Base-by-base conservation (phyloP, 2,888 invertebrate species). In the Acanthopleura granulata region DNA sequence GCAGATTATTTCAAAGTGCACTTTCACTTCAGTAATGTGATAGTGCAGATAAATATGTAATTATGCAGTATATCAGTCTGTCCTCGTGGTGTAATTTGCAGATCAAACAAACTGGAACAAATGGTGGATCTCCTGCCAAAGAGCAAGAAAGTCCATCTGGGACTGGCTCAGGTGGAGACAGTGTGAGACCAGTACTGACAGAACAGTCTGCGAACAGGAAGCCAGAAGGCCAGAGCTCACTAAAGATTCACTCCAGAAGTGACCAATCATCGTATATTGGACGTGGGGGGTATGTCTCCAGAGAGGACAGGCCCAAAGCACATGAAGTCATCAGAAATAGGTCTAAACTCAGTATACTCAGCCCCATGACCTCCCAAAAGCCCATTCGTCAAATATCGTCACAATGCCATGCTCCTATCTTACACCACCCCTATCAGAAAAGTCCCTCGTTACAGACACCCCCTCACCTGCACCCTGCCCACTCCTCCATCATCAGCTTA, bases 361-460 rank as follows among this genome's bases (percentile, higher is more conserved):
- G 16, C 16, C 66, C 66, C 14, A 27, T 66, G 6, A n/a, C 57
- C 3, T 66, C 66, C 29, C 22, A 66, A 27, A 27, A 27, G 25
- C 3, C 22, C n/a, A 16, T 66, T 16, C 22, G 6, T 25, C 16
- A 27, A 6, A 6, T 27, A 27, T 15, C 29, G 25, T 22, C 25
- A 6, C 66, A 22, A 6, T 27, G 6, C 29, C 66, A 66, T 27
- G 22, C 57, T 57, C 66, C 22, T 16, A 66, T 22, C 25, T 3
- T 27, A 25, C 22, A 66, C 22, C 66, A 66, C 16, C 66, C 66
- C 1, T 66, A 66, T 66, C 66, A 66, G 66, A 66, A 66, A 66
- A 66, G 66, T 25, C 29, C 66, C 6, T 22, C 66, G 4, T 66
- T 66, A 66, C 22, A 27, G 29, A 12, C 66, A 6, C 66, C 66